Evolutionary conservation across 53 echinoderm and acorn worm genomes (phyloP).

Genomic region (Pentamera pediparva): DNA sequence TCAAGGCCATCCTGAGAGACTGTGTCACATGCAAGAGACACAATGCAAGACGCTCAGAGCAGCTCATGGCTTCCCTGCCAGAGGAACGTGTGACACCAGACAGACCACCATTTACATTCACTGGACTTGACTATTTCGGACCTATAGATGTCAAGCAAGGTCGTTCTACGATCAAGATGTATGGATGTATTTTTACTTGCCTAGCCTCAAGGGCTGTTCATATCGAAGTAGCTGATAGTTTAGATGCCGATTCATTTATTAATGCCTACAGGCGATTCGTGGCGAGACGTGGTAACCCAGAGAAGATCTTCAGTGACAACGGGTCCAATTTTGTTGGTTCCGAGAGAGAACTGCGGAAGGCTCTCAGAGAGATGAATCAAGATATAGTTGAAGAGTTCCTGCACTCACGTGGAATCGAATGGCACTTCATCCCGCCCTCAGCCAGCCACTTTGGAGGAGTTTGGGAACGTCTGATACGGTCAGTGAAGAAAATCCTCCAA

Average conservation of each 20-base stretch:
- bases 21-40: conserved; percentile 37
- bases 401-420: conserved; percentile 31
- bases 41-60: conserved; percentile 8
- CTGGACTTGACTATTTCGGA: conserved; percentile 41
- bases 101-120: conserved; percentile 28
- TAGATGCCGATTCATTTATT: conserved; percentile 39
- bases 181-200: conserved; percentile 36
- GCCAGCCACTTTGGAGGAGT: conserved; percentile 33
- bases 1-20: conserved; percentile 20
- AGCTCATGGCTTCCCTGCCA: conserved; percentile 18
- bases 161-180: conserved; percentile 1
- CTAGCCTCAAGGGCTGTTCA: conserved; percentile 32
- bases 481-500: conserved; percentile 7
- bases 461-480: conserved; percentile 32
- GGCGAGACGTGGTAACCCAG: conserved; percentile 37
- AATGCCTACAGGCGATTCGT: conserved; percentile 46
- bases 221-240: conserved; percentile 26
- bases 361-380: conserved; percentile 28
- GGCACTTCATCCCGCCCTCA: conserved; percentile 8
- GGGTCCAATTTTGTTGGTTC: conserved; percentile 38
- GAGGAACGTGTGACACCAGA: conserved; percentile 30
- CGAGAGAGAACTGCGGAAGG: conserved; percentile 28
- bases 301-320: conserved; percentile 41
- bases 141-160: conserved; percentile 31
- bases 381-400: conserved; percentile 19